Evolutionary conservation across 2,888 invertebrate genomes (phyloP).

Genomic region (Cheiracanthium punctorium): DNA sequence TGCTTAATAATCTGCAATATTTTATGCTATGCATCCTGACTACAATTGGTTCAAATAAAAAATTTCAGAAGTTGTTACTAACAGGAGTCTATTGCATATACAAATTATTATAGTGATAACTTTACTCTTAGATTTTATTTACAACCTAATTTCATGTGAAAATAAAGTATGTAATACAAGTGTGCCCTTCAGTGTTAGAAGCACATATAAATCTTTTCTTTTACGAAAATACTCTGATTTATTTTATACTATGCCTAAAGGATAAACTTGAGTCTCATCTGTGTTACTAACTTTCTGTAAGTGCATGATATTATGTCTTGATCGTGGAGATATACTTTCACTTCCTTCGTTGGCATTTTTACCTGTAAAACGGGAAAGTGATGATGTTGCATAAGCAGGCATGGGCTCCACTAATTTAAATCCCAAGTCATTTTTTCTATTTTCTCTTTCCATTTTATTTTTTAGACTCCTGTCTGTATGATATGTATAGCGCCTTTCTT

Average conservation of each 20-base stretch:
- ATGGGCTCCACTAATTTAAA: conserved; percentile 46
- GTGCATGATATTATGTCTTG: background rate
- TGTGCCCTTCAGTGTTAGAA: too few relatives aligned
- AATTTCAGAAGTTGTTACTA: too few relatives aligned
- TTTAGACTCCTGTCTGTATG: conserved; percentile 40
- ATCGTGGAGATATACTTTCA: background rate
- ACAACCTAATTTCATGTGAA: too few relatives aligned
- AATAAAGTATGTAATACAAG: too few relatives aligned
- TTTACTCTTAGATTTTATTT: too few relatives aligned
- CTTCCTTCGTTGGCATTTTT: background rate
- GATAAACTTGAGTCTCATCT: conserved; percentile 26
- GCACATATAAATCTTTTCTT: too few relatives aligned
- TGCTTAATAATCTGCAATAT: too few relatives aligned
- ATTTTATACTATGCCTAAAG: conserved; percentile 42
- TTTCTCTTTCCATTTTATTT: background rate
- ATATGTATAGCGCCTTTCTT: conserved; percentile 22
- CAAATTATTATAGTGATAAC: too few relatives aligned
- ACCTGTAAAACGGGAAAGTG: conserved; percentile 27
- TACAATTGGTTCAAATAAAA: too few relatives aligned
- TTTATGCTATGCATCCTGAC: too few relatives aligned
- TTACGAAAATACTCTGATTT: background rate
- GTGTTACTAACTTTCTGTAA: conserved; percentile 8
- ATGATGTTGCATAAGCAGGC: conserved; percentile 39
- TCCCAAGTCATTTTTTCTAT: conserved; percentile 23
- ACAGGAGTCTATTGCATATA: too few relatives aligned